Percentiles rank a stretch among this genome's conserved stretches.
Conservation (phyloP, 2,113 vertebrate species). For the Gracilinanus agilis region DNA sequence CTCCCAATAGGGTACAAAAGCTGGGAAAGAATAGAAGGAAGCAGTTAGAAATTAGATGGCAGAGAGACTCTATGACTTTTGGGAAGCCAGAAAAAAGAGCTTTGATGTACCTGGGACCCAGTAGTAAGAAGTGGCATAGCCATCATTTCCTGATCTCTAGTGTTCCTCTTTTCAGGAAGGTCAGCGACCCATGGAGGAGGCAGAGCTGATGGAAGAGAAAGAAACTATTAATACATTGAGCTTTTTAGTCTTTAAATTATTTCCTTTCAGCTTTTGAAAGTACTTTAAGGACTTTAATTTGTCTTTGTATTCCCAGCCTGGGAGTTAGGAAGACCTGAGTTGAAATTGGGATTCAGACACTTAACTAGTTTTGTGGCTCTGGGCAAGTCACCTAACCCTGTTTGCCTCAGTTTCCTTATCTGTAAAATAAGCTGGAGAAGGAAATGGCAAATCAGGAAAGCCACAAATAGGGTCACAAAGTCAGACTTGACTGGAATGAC, state of each 20-base stretch:
- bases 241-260: not conserved
- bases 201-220: slow-evolving; percentile 55
- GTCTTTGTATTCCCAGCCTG: not conserved
- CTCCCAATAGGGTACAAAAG: not conserved
- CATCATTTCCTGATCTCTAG: slow-evolving; percentile 46
- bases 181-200: slow-evolving; percentile 62
- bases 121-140: slow-evolving; percentile 30
- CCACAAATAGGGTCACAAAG: too few relatives aligned
- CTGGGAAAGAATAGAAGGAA: slow-evolving; percentile 3
- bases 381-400: too few relatives aligned
- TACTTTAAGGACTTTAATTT: not conserved
- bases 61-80: not conserved
- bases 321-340: too few relatives aligned
- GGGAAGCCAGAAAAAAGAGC: slow-evolving; percentile 29
- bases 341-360: too few relatives aligned
- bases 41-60: not conserved
- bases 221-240: slow-evolving; percentile 1
- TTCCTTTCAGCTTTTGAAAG: slow-evolving; percentile 29
- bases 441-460: too few relatives aligned
- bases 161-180: slow-evolving; percentile 52
- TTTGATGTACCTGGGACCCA: slow-evolving; percentile 50
- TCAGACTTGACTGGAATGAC: too few relatives aligned
- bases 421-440: too few relatives aligned
- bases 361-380: too few relatives aligned
- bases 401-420: too few relatives aligned